A percentile compares a stretch with the other conserved stretches of the same genome.
These are phyloP conservation scores for Metellina segmentata DNA, from an alignment of 2,888 invertebrate genomes.

Conservation along the genomic window DNA sequence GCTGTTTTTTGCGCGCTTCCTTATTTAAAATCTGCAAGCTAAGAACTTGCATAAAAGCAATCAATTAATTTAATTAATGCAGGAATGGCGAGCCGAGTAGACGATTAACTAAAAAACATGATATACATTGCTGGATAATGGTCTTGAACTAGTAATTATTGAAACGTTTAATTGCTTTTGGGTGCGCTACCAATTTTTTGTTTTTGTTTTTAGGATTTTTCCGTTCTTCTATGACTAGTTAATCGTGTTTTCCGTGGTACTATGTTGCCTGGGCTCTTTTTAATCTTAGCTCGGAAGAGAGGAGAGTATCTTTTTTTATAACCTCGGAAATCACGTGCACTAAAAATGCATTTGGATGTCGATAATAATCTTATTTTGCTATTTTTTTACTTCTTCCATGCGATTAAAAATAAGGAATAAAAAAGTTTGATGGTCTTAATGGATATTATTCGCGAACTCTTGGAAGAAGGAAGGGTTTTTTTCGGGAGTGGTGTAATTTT, in stretches of 20 bases:
- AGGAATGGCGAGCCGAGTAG: neutral
- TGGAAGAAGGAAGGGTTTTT: neutral
- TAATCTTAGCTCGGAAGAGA: neutral
- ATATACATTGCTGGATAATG: conserved; percentile 51
- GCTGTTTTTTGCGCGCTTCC: conserved; percentile 2
- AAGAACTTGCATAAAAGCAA: conserved; percentile 37
- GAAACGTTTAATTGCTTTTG: conserved; percentile 52
- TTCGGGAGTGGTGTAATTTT: neutral
- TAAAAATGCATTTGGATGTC: conserved; percentile 2
- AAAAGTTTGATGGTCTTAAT: conserved; percentile 10
- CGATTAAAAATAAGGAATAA: neutral
- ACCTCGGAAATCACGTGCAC: neutral
- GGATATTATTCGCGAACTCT: neutral
- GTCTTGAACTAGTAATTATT: conserved; percentile 38
- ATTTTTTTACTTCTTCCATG: neutral
- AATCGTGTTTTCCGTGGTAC: conserved; percentile 29
- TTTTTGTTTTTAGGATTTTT: neutral
- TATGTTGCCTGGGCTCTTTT: conserved; percentile 4
- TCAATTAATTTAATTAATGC: conserved; percentile 64
- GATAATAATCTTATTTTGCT: conserved; percentile 14
- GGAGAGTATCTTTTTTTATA: neutral
- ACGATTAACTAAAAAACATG: conserved; percentile 42
- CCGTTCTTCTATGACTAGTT: conserved; percentile 5
- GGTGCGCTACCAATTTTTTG: neutral
- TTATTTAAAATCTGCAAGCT: conserved; percentile 26